Evolutionary conservation across 2,797 vertebrate genomes (phyloP).

Genomic region (Gallinago solitaria): DNA sequence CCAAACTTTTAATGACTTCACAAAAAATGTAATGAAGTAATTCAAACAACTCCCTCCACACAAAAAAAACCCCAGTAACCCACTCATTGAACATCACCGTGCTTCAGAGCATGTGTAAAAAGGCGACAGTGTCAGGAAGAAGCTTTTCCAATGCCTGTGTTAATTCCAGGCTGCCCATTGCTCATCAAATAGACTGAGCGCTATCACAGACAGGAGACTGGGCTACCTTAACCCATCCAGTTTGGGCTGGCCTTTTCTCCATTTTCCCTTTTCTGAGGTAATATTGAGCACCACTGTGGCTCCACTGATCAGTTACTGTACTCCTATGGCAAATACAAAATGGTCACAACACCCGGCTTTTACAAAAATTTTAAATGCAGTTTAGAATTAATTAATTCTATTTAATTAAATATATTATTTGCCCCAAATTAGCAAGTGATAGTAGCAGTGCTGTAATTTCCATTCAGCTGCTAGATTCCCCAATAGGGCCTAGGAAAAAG

Average conservation of each 20-base stretch:
- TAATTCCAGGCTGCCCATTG: neutral
- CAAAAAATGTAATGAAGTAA: neutral
- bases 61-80: neutral
- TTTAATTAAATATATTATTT: neutral
- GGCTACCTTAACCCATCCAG: neutral
- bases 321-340: neutral
- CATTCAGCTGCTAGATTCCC: neutral
- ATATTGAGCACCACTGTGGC: neutral
- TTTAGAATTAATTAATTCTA: neutral
- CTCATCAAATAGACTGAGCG: neutral
- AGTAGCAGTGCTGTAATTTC: neutral
- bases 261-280: neutral
- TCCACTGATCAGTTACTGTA: neutral
- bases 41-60: neutral
- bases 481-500: neutral
- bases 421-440: neutral
- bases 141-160: neutral
- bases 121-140: neutral
- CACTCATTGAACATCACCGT: neutral
- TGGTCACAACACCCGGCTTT: neutral
- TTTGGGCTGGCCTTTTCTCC: neutral
- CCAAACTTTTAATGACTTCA: neutral
- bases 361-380: neutral
- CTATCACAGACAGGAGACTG: neutral
- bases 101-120: neutral